Percentiles rank a stretch among this genome's conserved stretches.
Evolutionary conservation across 2,888 invertebrate species (phyloP).

Genomic region (Cephus runcator): DNA sequence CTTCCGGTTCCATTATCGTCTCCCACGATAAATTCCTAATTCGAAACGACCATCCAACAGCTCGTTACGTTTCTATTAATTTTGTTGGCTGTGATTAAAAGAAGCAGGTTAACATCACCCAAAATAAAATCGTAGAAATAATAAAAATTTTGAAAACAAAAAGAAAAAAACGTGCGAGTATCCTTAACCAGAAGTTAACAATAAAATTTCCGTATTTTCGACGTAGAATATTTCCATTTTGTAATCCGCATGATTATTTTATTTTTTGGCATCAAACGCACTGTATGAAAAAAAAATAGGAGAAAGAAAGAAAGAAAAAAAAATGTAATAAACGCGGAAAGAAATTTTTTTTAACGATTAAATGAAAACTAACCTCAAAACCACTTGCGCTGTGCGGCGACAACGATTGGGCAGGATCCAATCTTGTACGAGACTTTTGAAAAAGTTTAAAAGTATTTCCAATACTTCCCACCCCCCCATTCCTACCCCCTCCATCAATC

Average conservation of each 20-base stretch:
- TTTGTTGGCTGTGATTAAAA: neutral
- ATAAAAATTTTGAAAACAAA: neutral
- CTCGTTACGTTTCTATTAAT: neutral
- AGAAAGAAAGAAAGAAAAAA: slow-evolving; percentile 9
- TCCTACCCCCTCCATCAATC: neutral
- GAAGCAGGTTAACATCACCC: neutral
- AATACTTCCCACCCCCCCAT: neutral
- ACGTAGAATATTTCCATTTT: neutral
- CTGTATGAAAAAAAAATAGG: slow-evolving; percentile 3
- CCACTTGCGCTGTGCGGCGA: slow-evolving; percentile 3
- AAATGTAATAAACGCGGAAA: slow-evolving; percentile 14
- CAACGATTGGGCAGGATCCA: slow-evolving; percentile 58
- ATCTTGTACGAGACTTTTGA: slow-evolving; percentile 31
- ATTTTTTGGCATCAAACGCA: slow-evolving; percentile 15
- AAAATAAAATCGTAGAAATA: neutral
- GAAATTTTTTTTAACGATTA: slow-evolving; percentile 12
- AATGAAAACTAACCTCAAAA: slow-evolving; percentile 20
- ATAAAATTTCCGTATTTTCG: neutral
- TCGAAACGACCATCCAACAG: no score
- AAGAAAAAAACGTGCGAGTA: neutral
- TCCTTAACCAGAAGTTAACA: neutral
- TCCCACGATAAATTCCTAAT: no score
- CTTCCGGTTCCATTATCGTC: neutral
- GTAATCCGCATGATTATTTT: neutral
- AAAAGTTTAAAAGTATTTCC: neutral